Evolutionary conservation across 2,113 vertebrate genomes (phyloP).

Genomic region (Burhinus oedicnemus): DNA sequence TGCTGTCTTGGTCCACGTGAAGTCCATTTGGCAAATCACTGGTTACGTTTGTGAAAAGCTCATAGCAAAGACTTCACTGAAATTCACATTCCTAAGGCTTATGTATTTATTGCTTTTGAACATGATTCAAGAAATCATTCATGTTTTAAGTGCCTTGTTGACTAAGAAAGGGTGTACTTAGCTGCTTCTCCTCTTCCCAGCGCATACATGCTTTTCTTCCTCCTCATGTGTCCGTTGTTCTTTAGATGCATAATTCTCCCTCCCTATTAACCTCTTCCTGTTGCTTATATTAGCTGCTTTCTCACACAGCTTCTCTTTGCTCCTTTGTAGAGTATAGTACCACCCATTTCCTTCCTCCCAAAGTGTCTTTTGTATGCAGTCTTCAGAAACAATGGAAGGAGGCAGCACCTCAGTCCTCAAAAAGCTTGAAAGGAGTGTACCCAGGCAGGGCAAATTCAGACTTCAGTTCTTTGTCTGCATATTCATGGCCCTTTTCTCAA

Average conservation of each 20-base stretch:
- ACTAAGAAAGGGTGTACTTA: not conserved
- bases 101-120: not conserved
- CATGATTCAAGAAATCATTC: not conserved
- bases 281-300: conserved; percentile 33
- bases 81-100: not conserved
- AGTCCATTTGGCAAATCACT: not conserved
- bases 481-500: not conserved
- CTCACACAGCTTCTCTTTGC: conserved; percentile 17
- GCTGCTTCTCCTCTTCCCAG: not conserved
- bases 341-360: conserved; percentile 60
- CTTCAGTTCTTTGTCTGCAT: not conserved
- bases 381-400: conserved; percentile 45
- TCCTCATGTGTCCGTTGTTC: not conserved
- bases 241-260: not conserved
- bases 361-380: not conserved
- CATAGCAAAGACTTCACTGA: not conserved
- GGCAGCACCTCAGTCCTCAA: not conserved
- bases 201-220: not conserved
- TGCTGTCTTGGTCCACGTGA: not conserved
- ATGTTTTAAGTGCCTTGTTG: conserved; percentile 1
- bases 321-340: not conserved
- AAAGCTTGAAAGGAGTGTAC: not conserved
- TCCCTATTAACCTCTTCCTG: conserved; percentile 37
- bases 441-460: not conserved
- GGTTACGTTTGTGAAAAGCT: not conserved